Conservation (phyloP, 2,888 invertebrate genomes). For the Phengaris arion region DNA sequence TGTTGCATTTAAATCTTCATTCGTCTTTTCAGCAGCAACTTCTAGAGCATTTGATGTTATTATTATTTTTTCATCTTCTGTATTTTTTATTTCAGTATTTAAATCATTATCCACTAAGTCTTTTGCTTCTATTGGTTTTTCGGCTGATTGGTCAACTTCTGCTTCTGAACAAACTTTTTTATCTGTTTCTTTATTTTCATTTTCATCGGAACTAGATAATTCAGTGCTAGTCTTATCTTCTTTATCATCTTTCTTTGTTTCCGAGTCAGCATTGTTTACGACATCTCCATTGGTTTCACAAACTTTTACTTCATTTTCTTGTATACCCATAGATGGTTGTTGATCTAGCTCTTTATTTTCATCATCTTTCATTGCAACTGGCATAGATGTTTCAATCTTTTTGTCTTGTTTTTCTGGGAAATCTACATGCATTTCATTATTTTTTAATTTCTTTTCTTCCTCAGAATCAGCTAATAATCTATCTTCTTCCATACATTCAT, state of each 20-base stretch:
- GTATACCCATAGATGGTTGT: background rate
- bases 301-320: background rate
- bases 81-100: background rate
- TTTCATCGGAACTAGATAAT: background rate
- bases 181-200: background rate
- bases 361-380: background rate
- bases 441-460: constrained; percentile 32
- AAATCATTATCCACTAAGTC: background rate
- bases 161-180: background rate
- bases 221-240: background rate
- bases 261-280: background rate
- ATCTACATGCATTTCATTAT: constrained; percentile 1
- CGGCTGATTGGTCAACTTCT: background rate
- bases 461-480: constrained; percentile 36
- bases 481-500: constrained; percentile 40
- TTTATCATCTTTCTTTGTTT: background rate
- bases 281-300: background rate
- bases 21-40: background rate
- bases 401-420: background rate
- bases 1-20: background rate
- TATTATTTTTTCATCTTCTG: background rate
- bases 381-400: background rate
- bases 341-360: constrained; percentile 5
- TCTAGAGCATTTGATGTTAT: background rate
- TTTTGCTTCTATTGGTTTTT: background rate